These are phyloP conservation scores for Cordilura impudica DNA, from an alignment of 2,888 invertebrate genomes.

Conservation along the genomic window DNA sequence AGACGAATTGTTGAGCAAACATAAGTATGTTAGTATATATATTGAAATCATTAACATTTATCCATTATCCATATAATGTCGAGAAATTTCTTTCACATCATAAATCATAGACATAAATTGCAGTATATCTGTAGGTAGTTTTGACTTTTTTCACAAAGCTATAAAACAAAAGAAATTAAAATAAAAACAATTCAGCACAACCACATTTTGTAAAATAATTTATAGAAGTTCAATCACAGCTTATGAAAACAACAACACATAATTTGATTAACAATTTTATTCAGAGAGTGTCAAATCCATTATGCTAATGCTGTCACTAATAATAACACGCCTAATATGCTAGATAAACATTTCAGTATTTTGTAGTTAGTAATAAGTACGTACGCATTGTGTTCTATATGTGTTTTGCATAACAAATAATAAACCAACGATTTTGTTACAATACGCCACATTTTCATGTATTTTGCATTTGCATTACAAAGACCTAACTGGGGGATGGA, in stretches of 20 bases:
- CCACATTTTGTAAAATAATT: constrained; percentile 44
- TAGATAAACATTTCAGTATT: background rate
- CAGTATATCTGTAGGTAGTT: constrained; percentile 27
- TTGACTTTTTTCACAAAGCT: constrained; percentile 66
- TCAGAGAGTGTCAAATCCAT: constrained; percentile 62
- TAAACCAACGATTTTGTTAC: no score
- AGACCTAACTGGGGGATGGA: background rate
- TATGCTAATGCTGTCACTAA: constrained; percentile 64
- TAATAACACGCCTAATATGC: constrained; percentile 59
- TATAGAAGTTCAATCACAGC: background rate
- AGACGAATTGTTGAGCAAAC: no score
- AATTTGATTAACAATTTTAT: constrained; percentile 52
- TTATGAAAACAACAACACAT: constrained; percentile 21
- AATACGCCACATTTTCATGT: constrained; percentile 10
- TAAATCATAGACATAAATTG: constrained; percentile 51
- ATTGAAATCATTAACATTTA: background rate
- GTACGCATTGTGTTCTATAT: constrained; percentile 48
- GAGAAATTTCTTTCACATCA: constrained; percentile 54
- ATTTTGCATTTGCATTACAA: constrained; percentile 24
- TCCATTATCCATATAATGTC: constrained; percentile 34
- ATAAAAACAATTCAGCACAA: background rate
- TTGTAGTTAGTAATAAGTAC: background rate
- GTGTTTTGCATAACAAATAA: constrained; percentile 59
- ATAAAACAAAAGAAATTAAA: constrained; percentile 69
- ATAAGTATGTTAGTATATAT: no score